Evolutionary conservation across 2,888 invertebrate genomes (phyloP), one percentile per base, ranked within the genome.

Genomic region (Tribolium freemani): DNA sequence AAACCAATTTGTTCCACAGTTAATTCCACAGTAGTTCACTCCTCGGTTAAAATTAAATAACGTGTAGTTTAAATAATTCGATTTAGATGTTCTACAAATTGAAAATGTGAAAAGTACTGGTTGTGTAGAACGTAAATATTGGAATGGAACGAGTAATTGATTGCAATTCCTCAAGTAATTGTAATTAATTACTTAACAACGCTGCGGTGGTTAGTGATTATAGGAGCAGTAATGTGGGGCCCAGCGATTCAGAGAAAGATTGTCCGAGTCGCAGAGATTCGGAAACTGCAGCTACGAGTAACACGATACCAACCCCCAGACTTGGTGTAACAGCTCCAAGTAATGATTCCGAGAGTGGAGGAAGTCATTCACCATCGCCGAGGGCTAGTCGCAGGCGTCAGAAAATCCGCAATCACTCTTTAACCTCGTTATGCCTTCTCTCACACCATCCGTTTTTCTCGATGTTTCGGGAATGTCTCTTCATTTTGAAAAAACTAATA

Each of bases 401-500:
- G 89, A 91, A 94, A 81, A 89, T 95, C 78, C 90, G 96, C 80
- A 97, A 96, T 87, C 96, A 97, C 87, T 97, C 98, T 9, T 88
- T 99, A 78, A 99, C 99, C 45, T 98, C 99, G 57, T 89, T 99
- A 69, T 99, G 99, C 88, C 92, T 99, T 79, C 91, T 99, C 69
- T 98, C 98, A 75, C 99, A 99, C 90, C 99, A 99, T 89, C 98
- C 99, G 44, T 99, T 99, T 88, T 98, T 99, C 88, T 95, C 98
- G 75, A 97, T 96, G 83, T 99, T 99, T 89, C 94, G 99, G 78
- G 97, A 99, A 89, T 97, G 98, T 89, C 92, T 99, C 80, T 96
- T 95, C 88, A 94, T 98, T 81, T 90, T 99, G 83, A 96, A 97
- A 87, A 95, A 95, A 84, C 89, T 99, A 78, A 97, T 99, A 82